phyloP scores from a whole-genome alignment of 2,888 invertebrate species.

The Platynereis dumerilii region DNA sequence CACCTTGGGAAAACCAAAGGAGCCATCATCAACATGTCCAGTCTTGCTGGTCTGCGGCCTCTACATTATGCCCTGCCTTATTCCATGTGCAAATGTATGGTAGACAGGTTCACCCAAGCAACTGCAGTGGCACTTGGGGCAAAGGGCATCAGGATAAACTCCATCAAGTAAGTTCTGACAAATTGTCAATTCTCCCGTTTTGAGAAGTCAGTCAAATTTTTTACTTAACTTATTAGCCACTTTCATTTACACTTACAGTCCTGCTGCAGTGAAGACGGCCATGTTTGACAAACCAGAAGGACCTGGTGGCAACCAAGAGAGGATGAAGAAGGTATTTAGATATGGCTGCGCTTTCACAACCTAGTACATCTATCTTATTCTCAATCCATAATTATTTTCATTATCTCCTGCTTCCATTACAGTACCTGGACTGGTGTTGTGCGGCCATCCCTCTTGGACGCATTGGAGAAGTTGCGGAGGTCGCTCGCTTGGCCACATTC shows the following conservation, averaged over 20 bases:
- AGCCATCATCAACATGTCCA: constrained; percentile 15
- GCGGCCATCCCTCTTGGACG: constrained; percentile 15
- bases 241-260: constrained; percentile 1
- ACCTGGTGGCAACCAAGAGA: not conserved
- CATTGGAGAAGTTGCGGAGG: constrained; percentile 14
- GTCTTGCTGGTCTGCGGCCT: constrained; percentile 14
- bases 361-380: no score
- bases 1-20: constrained; percentile 20
- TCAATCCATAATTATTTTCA: no score
- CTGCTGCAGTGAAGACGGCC: constrained; percentile 15
- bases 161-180: constrained; percentile 12
- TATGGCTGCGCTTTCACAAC: no score
- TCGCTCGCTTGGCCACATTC: constrained; percentile 7
- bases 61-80: constrained; percentile 14
- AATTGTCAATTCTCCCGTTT: not conserved
- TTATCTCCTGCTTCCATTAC: not conserved
- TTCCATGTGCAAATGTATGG: constrained; percentile 20
- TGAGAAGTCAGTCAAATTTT: not conserved
- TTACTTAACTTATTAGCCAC: no score
- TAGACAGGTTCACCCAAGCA: constrained; percentile 8
- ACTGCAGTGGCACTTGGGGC: not conserved
- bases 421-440: constrained; percentile 20
- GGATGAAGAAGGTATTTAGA: not conserved
- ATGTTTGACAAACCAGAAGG: constrained; percentile 18
- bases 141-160: constrained; percentile 12